Evolutionary conservation across 2,113 vertebrate species (phyloP).

Genomic region (Rhadina sibilatrix): DNA sequence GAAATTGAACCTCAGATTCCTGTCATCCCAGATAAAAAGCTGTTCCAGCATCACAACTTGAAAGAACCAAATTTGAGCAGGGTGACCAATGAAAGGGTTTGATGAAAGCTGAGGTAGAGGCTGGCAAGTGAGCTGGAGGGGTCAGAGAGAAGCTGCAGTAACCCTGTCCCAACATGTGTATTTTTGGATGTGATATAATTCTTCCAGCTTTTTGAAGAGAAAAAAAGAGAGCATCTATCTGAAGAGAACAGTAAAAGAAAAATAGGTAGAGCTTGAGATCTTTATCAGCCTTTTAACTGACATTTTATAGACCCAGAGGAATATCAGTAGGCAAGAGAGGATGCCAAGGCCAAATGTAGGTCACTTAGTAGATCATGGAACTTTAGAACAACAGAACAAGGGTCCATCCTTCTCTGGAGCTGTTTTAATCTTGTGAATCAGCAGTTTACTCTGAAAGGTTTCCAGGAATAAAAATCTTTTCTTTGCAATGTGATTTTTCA

Average conservation of each 20-base stretch:
- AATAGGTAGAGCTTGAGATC: background rate
- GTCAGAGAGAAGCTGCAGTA: background rate
- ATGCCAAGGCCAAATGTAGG: background rate
- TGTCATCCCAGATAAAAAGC: background rate
- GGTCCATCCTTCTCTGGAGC: background rate
- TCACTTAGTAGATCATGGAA: background rate
- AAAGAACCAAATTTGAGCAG: background rate
- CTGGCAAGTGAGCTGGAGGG: background rate
- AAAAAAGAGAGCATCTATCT: background rate
- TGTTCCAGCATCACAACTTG: background rate
- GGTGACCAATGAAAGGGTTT: background rate
- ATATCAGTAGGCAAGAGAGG: background rate
- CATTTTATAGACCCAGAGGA: background rate
- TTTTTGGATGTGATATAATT: background rate
- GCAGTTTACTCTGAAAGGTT: background rate
- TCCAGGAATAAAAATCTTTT: background rate
- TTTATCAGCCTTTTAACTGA: background rate
- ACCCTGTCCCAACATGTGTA: background rate
- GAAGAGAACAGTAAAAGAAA: background rate
- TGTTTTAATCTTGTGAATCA: background rate
- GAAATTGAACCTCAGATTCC: background rate
- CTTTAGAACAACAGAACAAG: background rate
- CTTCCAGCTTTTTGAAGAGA: background rate
- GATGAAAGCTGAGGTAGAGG: background rate
- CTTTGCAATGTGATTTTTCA: background rate